phyloP scores from a whole-genome alignment of 2,797 vertebrate species.

The Harpagifer antarcticus region DNA sequence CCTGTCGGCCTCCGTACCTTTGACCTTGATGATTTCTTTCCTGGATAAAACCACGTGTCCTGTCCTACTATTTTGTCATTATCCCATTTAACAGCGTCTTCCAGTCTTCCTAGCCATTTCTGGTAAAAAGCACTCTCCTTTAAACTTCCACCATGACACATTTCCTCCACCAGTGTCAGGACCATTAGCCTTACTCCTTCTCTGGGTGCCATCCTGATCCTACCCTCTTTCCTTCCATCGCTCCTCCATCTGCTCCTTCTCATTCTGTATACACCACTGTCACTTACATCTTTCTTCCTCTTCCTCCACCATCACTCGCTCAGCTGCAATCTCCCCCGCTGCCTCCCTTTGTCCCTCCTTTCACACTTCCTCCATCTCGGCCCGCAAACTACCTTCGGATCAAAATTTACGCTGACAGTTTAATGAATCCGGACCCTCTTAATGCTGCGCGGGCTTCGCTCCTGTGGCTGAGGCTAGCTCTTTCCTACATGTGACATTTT shows the following conservation, averaged over 20 bases:
- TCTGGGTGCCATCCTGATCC: slow-evolving; percentile 47
- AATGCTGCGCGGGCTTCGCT: slow-evolving; percentile 72
- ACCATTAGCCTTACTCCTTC: slow-evolving; percentile 69
- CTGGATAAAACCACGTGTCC: slow-evolving; percentile 35
- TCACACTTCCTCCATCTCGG: slow-evolving; percentile 35
- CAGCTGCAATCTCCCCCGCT: slow-evolving; percentile 19
- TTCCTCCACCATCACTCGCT: slow-evolving; percentile 19
- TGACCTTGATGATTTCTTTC: slow-evolving; percentile 51
- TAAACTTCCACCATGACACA: slow-evolving; percentile 68
- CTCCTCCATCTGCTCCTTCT: slow-evolving; percentile 47
- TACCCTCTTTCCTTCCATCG: slow-evolving; percentile 38
- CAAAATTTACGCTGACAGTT: slow-evolving; percentile 83
- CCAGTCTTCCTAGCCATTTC: slow-evolving; percentile 42
- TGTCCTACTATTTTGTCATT: slow-evolving; percentile 35
- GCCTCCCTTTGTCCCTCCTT: slow-evolving; percentile 18
- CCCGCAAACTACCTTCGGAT: slow-evolving; percentile 67
- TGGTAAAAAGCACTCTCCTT: slow-evolving; percentile 42
- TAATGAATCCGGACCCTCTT: slow-evolving; percentile 82
- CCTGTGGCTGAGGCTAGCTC: slow-evolving; percentile 64
- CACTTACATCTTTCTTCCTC: slow-evolving; percentile 44
- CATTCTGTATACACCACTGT: slow-evolving; percentile 33
- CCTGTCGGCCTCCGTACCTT: slow-evolving; percentile 13
- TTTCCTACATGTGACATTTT: slow-evolving; percentile 80
- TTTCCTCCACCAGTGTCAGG: slow-evolving; percentile 48
- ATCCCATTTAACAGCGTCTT: slow-evolving; percentile 32